phyloP scores from a whole-genome alignment of 2,888 invertebrate species.

The Glaucopsyche alexis region DNA sequence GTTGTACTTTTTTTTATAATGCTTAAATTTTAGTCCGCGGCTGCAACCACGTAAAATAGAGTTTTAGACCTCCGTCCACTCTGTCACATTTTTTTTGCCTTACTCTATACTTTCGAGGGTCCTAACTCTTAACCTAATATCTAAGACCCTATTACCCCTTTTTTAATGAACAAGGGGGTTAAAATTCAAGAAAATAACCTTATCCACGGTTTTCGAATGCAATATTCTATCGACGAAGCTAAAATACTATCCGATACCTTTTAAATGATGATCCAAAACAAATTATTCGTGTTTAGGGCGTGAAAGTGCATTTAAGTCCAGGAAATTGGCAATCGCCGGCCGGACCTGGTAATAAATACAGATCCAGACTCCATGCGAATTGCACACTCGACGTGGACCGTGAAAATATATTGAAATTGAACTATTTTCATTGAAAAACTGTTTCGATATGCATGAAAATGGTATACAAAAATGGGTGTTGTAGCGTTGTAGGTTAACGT shows the following conservation, averaged over 20 bases:
- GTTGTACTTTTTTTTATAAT: background rate
- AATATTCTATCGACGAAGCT: background rate
- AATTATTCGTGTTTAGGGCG: slow-evolving; percentile 46
- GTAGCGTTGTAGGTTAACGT: no score
- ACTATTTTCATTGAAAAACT: background rate
- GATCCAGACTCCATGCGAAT: slow-evolving; percentile 31
- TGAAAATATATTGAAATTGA: slow-evolving; percentile 14
- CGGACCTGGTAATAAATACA: slow-evolving; percentile 39
- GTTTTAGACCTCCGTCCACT: no score
- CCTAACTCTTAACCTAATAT: no score
- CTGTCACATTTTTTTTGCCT: no score
- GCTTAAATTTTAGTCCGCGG: no score
- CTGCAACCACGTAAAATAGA: no score
- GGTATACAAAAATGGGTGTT: background rate
- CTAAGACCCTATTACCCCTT: no score
- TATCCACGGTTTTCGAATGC: no score
- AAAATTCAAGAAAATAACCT: no score
- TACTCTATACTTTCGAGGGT: no score
- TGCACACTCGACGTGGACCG: slow-evolving; percentile 29
- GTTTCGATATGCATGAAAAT: background rate
- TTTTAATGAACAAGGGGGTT: no score
- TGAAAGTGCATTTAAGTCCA: slow-evolving; percentile 47
- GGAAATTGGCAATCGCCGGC: slow-evolving; percentile 67
- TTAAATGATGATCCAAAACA: slow-evolving; percentile 40
- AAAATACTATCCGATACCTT: background rate